Percentiles rank a stretch among this genome's conserved stretches.
Conservation (phyloP, 2,797 vertebrate genomes). For the Antennarius maculatus region DNA sequence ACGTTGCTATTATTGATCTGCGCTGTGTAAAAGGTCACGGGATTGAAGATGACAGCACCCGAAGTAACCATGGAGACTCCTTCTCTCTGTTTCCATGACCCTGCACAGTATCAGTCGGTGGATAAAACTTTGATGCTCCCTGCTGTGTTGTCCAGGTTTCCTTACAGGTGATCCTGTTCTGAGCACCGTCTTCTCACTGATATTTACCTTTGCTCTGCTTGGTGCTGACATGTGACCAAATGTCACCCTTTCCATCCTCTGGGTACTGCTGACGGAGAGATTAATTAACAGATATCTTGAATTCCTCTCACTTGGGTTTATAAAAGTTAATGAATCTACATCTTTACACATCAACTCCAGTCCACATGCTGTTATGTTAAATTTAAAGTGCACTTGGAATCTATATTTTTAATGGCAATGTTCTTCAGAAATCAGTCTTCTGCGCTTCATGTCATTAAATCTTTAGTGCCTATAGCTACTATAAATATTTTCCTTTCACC, state of each 20-base stretch:
- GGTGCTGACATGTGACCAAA: no score
- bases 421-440: no score
- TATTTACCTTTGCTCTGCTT: neutral
- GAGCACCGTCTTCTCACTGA: conserved; percentile 1
- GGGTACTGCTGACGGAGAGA: conserved; percentile 12
- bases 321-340: conserved; percentile 3
- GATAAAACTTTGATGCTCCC: conserved; percentile 40
- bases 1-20: conserved; percentile 72
- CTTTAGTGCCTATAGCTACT: no score
- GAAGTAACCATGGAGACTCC: conserved; percentile 62
- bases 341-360: neutral
- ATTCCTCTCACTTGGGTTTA: neutral
- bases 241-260: neutral
- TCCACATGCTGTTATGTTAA: no score
- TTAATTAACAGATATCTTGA: conserved; percentile 18
- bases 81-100: conserved; percentile 15
- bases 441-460: no score
- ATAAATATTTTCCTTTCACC: no score
- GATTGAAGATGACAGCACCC: conserved; percentile 69
- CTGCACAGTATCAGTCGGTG: conserved; percentile 22
- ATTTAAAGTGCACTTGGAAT: neutral
- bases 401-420: no score
- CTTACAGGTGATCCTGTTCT: conserved; percentile 16
- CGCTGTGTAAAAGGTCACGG: conserved; percentile 74
- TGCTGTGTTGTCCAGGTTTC: conserved; percentile 21